Percentiles rank a stretch among this genome's conserved stretches.
These are phyloP conservation scores for Phytoseiulus persimilis DNA, from an alignment of 2,888 invertebrate genomes.

Conservation along the genomic window DNA sequence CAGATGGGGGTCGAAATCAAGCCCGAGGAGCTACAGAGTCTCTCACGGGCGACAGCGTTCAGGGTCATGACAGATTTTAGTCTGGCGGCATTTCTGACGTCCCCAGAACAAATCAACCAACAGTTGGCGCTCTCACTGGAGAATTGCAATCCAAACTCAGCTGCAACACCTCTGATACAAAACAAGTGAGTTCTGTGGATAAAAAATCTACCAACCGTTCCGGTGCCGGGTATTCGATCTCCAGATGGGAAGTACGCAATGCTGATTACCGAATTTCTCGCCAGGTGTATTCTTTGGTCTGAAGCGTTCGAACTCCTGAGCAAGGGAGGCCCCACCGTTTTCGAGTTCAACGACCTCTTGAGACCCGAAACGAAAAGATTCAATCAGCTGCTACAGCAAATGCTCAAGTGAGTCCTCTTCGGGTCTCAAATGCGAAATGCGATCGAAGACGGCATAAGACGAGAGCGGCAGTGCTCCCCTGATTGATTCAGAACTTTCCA, in stretches of 20 bases:
- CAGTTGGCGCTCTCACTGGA: background rate
- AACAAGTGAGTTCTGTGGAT: background rate
- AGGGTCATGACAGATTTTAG: background rate
- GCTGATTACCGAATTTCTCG: background rate
- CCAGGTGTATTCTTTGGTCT: background rate
- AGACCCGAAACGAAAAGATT: slow-evolving; percentile 19
- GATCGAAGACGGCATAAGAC: no score
- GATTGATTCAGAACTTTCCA: background rate
- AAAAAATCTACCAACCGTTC: background rate
- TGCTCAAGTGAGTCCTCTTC: background rate
- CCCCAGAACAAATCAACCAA: background rate
- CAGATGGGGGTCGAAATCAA: slow-evolving; percentile 6
- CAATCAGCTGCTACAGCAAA: slow-evolving; percentile 15
- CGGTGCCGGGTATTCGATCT: background rate
- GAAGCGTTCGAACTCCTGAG: background rate
- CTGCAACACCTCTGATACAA: background rate
- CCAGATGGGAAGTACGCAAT: no score
- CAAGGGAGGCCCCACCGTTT: background rate
- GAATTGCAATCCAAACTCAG: background rate
- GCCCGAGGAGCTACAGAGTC: background rate
- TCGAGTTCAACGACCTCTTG: background rate
- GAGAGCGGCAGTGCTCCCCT: no score
- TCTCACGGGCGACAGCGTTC: background rate
- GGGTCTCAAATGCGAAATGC: background rate
- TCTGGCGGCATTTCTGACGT: background rate